Percentiles rank a stretch among this genome's conserved stretches.
phyloP scores from a whole-genome alignment of 30 jellyfish, hydroid and myxozoan species.

The Aurelia coerulea region DNA sequence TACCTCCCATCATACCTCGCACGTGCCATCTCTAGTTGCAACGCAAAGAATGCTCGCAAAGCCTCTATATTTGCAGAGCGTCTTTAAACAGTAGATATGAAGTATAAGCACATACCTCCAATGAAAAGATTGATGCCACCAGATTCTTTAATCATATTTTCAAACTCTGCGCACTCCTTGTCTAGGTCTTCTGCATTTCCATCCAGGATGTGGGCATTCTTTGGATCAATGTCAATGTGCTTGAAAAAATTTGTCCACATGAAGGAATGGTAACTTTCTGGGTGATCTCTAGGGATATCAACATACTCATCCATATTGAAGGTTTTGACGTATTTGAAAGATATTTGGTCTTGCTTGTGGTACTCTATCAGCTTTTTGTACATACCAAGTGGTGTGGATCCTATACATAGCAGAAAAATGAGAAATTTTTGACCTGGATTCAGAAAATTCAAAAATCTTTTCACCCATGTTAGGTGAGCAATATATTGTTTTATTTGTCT shows the following conservation, averaged over 20 bases:
- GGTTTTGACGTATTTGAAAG: constrained; percentile 91
- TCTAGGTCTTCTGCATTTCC: constrained; percentile 91
- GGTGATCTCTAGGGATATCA: constrained; percentile 94
- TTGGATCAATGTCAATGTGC: constrained; percentile 93
- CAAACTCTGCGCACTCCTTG: constrained; percentile 81
- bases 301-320: constrained; percentile 97
- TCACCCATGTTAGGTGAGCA: too few species aligned
- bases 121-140: constrained; percentile 92
- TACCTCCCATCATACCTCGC: too few species aligned
- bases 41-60: too few species aligned
- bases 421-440: too few species aligned
- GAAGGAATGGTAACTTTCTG: constrained; percentile 94
- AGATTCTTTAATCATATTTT: constrained; percentile 72
- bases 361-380: constrained; percentile 81
- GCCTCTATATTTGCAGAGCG: too few species aligned
- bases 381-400: constrained; percentile 98
- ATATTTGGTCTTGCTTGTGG: constrained; percentile 77
- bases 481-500: too few species aligned
- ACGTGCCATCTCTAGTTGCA: too few species aligned
- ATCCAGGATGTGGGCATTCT: constrained; percentile 87
- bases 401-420: constrained; percentile 17
- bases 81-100: too few species aligned
- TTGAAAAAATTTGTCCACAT: constrained; percentile 98
- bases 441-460: too few species aligned
- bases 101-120: constrained; percentile 81